phyloP scores from a whole-genome alignment of 1,140 invertebrate species.

The Pectinophora gossypiella region DNA sequence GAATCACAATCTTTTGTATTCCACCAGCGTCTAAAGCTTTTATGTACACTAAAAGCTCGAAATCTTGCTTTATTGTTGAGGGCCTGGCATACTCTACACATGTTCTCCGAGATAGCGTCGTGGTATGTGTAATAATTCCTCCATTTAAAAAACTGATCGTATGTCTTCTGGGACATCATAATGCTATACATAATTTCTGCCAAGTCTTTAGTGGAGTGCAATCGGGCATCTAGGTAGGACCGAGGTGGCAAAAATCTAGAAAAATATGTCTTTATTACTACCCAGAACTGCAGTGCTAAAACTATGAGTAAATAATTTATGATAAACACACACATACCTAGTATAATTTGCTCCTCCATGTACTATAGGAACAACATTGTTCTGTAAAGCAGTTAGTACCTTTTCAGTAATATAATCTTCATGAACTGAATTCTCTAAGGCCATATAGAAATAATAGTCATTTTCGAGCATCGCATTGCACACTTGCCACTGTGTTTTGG shows the following conservation, averaged over 20 bases:
- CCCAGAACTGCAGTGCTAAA: too few relatives aligned
- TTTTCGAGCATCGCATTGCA: slow-evolving; percentile 65
- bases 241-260: slow-evolving; percentile 56
- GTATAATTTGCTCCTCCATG: slow-evolving; percentile 66
- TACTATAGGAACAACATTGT: slow-evolving; percentile 74
- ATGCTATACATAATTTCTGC: slow-evolving; percentile 32
- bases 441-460: slow-evolving; percentile 81
- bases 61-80: slow-evolving; percentile 35
- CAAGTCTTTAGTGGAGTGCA: slow-evolving; percentile 18
- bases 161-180: slow-evolving; percentile 30
- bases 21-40: too few relatives aligned
- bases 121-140: slow-evolving; percentile 38
- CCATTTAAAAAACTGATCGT: slow-evolving; percentile 49
- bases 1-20: too few relatives aligned
- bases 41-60: too few relatives aligned
- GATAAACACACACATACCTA: too few relatives aligned
- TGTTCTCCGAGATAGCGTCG: slow-evolving; percentile 29
- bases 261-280: too few relatives aligned
- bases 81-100: slow-evolving; percentile 45
- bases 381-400: slow-evolving; percentile 71
- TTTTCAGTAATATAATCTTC: slow-evolving; percentile 82
- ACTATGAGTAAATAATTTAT: too few relatives aligned
- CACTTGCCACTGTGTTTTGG: slow-evolving; percentile 27
- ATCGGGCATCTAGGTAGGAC: slow-evolving; percentile 45
- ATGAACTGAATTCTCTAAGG: slow-evolving; percentile 81